Evolutionary conservation across 2,888 invertebrate species (phyloP).

Genomic region (Andricus quercusramuli): DNA sequence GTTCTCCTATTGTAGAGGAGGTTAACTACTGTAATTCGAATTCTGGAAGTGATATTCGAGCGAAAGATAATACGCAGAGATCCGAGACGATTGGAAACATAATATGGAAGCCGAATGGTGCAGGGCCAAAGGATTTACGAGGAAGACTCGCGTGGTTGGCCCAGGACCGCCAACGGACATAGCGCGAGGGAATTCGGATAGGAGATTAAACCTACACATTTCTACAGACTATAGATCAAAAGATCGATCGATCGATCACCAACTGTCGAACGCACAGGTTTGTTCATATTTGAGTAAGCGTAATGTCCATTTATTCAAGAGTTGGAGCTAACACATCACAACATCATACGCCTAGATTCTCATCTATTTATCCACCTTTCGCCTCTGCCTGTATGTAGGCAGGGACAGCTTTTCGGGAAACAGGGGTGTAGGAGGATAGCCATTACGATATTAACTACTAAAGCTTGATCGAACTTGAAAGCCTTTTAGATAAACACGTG

Average conservation of each 20-base stretch:
- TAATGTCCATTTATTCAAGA: constrained; percentile 43
- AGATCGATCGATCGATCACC: constrained; percentile 62
- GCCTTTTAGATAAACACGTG: constrained; percentile 40
- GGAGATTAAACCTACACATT: constrained; percentile 55
- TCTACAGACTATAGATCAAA: constrained; percentile 66
- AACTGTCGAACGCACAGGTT: constrained; percentile 52
- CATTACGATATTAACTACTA: constrained; percentile 63
- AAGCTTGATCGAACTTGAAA: constrained; percentile 40
- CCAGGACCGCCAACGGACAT: constrained; percentile 47
- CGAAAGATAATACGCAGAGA: constrained; percentile 30
- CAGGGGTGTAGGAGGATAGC: constrained; percentile 44
- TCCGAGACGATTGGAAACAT: constrained; percentile 35
- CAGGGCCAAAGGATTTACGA: constrained; percentile 34
- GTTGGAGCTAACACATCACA: constrained; percentile 40
- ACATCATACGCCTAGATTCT: constrained; percentile 43
- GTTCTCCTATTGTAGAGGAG: not conserved
- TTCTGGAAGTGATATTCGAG: constrained; percentile 31
- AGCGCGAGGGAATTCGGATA: constrained; percentile 53
- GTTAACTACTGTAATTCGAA: constrained; percentile 3
- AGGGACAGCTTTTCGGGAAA: constrained; percentile 49
- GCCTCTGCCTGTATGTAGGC: constrained; percentile 11
- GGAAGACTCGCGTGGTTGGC: constrained; percentile 26
- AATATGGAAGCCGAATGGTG: constrained; percentile 40
- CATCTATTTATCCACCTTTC: constrained; percentile 43
- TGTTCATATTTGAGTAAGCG: constrained; percentile 53